Conservation (phyloP, 37 sponge, comb jelly and placozoan species). For the Ephydatia muelleri region DNA sequence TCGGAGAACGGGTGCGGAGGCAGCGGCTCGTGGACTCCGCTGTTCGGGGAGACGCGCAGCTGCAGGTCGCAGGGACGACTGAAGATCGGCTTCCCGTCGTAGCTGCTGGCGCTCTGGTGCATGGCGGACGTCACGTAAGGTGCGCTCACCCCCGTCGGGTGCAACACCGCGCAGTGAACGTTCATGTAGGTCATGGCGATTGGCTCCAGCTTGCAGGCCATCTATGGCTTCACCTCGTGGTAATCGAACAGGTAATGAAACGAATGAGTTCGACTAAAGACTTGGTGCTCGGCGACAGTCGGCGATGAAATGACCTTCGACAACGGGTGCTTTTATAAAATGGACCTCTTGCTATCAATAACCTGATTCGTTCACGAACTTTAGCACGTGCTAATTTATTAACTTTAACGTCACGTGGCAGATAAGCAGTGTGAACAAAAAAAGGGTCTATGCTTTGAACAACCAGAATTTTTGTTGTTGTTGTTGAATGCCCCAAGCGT, state of each 20-base stretch:
- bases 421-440: no score
- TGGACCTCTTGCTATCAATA: no score
- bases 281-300: background rate
- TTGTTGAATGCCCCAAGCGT: no score
- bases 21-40: background rate
- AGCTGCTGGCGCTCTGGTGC: background rate
- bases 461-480: no score
- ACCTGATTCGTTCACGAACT: background rate
- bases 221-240: constrained; percentile 9
- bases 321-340: no score
- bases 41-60: background rate
- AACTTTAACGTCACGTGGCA: background rate
- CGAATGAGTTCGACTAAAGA: background rate
- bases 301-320: background rate
- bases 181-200: constrained; percentile 55
- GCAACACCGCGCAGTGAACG: constrained; percentile 54
- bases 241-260: background rate
- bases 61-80: background rate
- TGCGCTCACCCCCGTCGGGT: background rate
- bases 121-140: background rate
- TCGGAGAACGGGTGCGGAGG: constrained; percentile 19
- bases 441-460: no score
- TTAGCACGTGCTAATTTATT: background rate
- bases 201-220: constrained; percentile 73
- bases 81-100: background rate